Base-by-base conservation (phyloP, 2,888 invertebrate species). In the Tridacna gigas region DNA sequence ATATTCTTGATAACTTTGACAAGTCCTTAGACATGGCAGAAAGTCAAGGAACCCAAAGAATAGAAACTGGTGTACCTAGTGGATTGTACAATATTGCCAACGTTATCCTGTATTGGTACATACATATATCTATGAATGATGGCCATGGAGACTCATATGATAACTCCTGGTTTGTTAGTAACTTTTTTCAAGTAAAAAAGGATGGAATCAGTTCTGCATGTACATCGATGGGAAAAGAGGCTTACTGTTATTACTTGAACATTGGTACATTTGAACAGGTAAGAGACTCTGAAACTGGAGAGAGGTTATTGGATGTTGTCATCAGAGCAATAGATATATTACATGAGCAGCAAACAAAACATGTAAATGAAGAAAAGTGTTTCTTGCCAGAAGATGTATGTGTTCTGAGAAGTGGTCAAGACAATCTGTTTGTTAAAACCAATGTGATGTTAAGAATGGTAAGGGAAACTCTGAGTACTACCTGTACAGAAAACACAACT, bases 121-220 rank as follows among this genome's bases (percentile, higher is more conserved):
- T 71, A 51, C 47, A 51, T 26, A 25, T 71, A 18, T 47, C 47
- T 45, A 22, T 4, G 22, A 71, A 1, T 25, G 18, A 15, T 0
- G 12, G 37, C 25, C 71, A 48, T 25, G 51, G 51, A 71, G 26
- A 37, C 4, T 22, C 7, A 20, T 13, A 9, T 4, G 15, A 48
- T 25, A 51, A 71, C 51, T 45, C 45, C 48, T 71, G 71, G 71
- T 71, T 71, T 71, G 71, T 48, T 25, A 71, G 51, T 26, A 71
- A 71, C 26, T 51, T 48, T 18, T 71, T 51, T 71, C 51, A 15
- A 15, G 9, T 4, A 15, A 71, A 71, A 25, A 51, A 71, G 0
- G 11, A 7, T 25, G 48, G 15, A 20, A 18, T 25, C 20, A 51
- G 26, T 37, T 15, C n/a, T 71, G 71, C 48, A 51, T 13, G n/a